Evolutionary conservation across 1,140 invertebrate species (phyloP).

Genomic region (Phenacoccus solenopsis): DNA sequence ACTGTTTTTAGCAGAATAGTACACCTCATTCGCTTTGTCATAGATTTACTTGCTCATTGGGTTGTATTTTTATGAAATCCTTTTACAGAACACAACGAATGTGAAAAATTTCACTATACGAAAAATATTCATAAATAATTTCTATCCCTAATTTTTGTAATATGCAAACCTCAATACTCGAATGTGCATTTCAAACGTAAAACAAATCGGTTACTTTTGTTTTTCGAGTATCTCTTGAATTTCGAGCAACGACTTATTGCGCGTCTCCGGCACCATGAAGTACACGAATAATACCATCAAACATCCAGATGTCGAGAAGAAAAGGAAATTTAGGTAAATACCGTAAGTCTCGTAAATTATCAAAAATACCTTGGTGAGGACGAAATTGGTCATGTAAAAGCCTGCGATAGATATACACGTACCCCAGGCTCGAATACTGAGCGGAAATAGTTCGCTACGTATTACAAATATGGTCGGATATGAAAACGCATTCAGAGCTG

Average conservation of each 20-base stretch:
- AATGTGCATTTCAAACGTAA: no score
- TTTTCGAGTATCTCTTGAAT: constrained; percentile 42
- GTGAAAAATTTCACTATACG: no score
- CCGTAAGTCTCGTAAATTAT: constrained; percentile 44
- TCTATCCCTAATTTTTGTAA: no score
- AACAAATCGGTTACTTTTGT: no score
- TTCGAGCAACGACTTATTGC: constrained; percentile 59
- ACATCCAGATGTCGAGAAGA: constrained; percentile 58
- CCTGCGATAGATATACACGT: constrained; percentile 35
- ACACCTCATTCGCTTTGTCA: no score
- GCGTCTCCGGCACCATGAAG: constrained; percentile 62
- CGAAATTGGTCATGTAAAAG: constrained; percentile 40
- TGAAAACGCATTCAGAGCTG: constrained; percentile 39
- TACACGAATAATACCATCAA: constrained; percentile 43
- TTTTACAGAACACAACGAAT: no score
- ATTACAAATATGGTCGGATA: constrained; percentile 43
- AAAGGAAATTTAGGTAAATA: constrained; percentile 59
- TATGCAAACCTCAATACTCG: no score
- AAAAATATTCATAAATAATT: no score
- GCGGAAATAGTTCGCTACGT: constrained; percentile 47
- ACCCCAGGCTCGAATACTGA: constrained; percentile 44
- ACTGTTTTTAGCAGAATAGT: no score
- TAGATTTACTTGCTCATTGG: no score
- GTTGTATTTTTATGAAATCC: no score
- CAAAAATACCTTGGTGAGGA: constrained; percentile 63